phyloP scores from a whole-genome alignment of 2,888 invertebrate species.

The Zeuzera pyrina region DNA sequence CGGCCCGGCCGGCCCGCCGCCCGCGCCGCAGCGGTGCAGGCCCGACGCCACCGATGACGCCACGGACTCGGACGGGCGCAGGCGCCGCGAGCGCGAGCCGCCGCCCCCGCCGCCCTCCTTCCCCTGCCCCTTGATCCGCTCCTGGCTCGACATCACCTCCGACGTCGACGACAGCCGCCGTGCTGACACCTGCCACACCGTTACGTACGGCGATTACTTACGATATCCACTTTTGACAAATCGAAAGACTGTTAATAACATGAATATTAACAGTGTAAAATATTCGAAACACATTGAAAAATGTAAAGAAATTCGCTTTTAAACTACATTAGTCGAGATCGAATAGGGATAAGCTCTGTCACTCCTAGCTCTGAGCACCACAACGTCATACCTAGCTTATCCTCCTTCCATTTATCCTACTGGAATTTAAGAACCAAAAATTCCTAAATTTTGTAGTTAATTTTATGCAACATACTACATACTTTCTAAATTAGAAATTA shows the following conservation, averaged over 20 bases:
- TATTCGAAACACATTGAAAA: too few species aligned
- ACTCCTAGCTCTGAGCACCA: too few species aligned
- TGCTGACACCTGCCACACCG: conserved; percentile 74
- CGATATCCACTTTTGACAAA: background rate
- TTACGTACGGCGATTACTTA: background rate
- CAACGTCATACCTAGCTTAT: too few species aligned
- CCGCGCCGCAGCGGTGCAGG: conserved; percentile 76
- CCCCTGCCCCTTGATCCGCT: conserved; percentile 81
- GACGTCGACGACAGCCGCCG: conserved; percentile 86
- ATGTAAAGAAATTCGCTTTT: too few species aligned
- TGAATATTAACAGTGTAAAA: background rate
- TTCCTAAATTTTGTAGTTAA: too few species aligned
- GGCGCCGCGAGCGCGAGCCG: conserved; percentile 79
- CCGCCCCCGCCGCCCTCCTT: conserved; percentile 74
- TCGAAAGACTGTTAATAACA: background rate
- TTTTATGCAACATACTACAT: too few species aligned
- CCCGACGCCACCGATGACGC: conserved; percentile 94
- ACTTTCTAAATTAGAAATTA: too few species aligned
- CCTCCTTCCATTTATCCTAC: too few species aligned
- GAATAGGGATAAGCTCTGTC: too few species aligned
- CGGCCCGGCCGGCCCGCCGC: conserved; percentile 76
- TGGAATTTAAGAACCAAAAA: too few species aligned
- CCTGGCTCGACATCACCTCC: conserved; percentile 85
- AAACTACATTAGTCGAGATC: too few species aligned
- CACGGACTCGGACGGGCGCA: conserved; percentile 89